phyloP scores from a whole-genome alignment of 2,888 invertebrate genomes.

The Aricia artaxerxes region DNA sequence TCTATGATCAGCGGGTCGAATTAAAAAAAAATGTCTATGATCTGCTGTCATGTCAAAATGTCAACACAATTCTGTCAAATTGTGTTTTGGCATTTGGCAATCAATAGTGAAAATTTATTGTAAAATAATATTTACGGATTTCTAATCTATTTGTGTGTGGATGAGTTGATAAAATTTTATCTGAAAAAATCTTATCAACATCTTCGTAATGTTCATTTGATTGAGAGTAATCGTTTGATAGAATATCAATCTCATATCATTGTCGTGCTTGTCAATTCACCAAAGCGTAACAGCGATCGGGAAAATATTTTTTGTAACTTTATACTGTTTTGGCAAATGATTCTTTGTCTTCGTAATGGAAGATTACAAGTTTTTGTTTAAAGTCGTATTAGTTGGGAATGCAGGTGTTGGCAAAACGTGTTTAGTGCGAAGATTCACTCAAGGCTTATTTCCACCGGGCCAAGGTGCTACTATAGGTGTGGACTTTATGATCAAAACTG shows the following conservation, averaged over 20 bases:
- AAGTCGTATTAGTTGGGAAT: constrained; percentile 98
- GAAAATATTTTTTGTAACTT: constrained; percentile 53
- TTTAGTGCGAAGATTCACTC: constrained; percentile 97
- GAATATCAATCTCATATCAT: constrained; percentile 50
- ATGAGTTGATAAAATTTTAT: constrained; percentile 37
- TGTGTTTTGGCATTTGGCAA: constrained; percentile 16
- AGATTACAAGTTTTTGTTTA: constrained; percentile 99
- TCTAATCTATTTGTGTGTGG: constrained; percentile 49
- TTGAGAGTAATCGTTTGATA: constrained; percentile 58
- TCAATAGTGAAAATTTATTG: constrained; percentile 7
- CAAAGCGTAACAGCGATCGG: constrained; percentile 65
- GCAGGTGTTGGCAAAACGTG: constrained; percentile 99
- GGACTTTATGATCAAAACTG: constrained; percentile 99
- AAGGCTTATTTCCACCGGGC: constrained; percentile 98
- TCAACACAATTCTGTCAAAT: neutral
- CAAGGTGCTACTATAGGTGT: constrained; percentile 99
- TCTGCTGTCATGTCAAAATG: neutral
- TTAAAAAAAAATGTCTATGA: no score
- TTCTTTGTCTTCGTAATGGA: constrained; percentile 85
- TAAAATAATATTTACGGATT: neutral
- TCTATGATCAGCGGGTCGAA: no score
- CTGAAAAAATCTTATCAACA: constrained; percentile 46
- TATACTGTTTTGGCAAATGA: constrained; percentile 58
- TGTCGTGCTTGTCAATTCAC: constrained; percentile 58
- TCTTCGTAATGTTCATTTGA: constrained; percentile 62